phyloP scores from a whole-genome alignment of 2,113 vertebrate species.

The Ornithorhynchus anatinus region DNA sequence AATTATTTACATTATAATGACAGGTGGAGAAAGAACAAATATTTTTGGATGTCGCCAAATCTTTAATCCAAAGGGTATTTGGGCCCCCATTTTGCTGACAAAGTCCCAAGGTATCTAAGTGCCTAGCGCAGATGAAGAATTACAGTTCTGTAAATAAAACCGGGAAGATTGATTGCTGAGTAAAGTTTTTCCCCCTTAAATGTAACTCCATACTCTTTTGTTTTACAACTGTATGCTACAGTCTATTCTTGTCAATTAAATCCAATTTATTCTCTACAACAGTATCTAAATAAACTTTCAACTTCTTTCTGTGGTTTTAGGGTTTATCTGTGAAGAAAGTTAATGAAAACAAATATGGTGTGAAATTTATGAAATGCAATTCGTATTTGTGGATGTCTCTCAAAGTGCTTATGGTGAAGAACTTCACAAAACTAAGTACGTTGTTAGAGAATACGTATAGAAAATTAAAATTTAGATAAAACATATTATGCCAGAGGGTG shows the following conservation, averaged over 20 bases:
- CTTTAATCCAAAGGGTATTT: no score
- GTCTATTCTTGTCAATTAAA: not conserved
- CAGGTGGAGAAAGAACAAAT: no score
- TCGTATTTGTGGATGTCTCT: constrained; percentile 11
- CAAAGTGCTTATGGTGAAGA: not conserved
- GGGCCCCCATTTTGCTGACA: no score
- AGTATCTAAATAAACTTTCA: not conserved
- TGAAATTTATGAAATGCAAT: not conserved
- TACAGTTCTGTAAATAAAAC: no score
- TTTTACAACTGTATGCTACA: not conserved
- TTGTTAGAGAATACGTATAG: constrained; percentile 4
- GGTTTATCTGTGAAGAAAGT: not conserved
- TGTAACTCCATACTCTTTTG: no score
- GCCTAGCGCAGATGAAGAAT: no score
- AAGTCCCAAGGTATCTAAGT: no score
- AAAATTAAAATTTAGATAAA: constrained; percentile 43
- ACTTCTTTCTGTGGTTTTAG: not conserved
- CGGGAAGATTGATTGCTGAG: no score
- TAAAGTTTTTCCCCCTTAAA: no score
- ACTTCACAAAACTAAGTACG: constrained; percentile 27
- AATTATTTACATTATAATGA: no score
- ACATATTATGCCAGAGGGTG: not conserved
- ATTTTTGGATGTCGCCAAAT: no score
- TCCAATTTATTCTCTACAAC: not conserved
- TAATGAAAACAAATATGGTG: not conserved